Conservation (phyloP, 2,113 vertebrate genomes). For the Heterotilapia buettikoferi region DNA sequence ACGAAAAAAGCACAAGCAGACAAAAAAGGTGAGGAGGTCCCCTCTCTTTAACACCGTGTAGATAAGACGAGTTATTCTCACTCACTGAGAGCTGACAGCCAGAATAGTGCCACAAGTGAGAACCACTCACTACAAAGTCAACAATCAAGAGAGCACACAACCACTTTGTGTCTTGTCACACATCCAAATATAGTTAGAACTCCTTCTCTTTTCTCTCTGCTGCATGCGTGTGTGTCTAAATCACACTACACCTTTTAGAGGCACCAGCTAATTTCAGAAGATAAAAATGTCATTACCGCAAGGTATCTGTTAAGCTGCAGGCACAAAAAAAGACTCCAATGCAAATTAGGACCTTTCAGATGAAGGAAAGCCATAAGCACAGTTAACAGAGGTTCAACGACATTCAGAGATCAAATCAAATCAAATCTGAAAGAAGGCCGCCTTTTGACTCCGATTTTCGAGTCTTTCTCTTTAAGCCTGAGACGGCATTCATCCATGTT, state of each 20-base stretch:
- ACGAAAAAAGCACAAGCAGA: background rate
- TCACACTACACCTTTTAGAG: conserved; percentile 5
- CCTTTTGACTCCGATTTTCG: background rate
- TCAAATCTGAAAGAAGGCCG: background rate
- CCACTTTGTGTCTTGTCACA: conserved; percentile 18
- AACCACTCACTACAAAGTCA: background rate
- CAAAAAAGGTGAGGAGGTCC: background rate
- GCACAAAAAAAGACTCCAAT: background rate
- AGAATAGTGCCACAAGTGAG: background rate
- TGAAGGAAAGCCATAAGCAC: background rate
- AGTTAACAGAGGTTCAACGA: background rate
- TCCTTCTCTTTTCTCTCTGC: background rate
- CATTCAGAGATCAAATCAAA: background rate
- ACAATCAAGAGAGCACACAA: background rate
- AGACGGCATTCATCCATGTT: background rate
- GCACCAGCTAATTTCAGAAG: background rate
- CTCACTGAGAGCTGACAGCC: background rate
- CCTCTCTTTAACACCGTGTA: background rate
- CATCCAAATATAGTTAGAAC: conserved; percentile 27
- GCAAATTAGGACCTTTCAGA: background rate
- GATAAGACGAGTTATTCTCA: background rate
- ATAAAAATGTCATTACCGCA: conserved; percentile 3
- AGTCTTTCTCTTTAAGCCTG: background rate
- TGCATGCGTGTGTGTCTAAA: background rate
- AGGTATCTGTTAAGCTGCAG: background rate